These are phyloP conservation scores for Orcinus orca DNA, from an alignment of 2,113 vertebrate species.

Conservation along the genomic window DNA sequence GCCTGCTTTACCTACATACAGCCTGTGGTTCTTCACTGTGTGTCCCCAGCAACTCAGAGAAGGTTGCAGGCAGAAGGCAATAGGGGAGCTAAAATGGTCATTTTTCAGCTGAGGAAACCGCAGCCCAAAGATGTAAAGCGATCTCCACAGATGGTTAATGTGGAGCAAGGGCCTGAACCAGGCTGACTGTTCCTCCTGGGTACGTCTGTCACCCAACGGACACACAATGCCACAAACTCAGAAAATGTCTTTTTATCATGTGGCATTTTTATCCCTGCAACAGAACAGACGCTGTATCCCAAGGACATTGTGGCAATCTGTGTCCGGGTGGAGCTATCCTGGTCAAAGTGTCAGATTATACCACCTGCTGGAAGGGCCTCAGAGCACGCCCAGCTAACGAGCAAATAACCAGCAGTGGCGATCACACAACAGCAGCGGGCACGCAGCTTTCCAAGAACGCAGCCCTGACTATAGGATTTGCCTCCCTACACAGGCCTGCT, in stretches of 20 bases:
- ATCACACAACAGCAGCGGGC: accelerated
- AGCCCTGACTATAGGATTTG: neutral
- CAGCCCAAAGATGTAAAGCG: neutral
- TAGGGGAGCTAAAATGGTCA: neutral
- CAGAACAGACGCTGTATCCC: neutral
- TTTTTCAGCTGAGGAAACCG: neutral
- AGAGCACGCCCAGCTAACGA: neutral
- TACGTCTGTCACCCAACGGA: neutral
- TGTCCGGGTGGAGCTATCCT: neutral
- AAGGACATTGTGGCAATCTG: neutral
- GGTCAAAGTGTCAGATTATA: constrained; percentile 3
- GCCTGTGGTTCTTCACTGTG: neutral
- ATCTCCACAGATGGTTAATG: neutral
- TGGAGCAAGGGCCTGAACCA: neutral
- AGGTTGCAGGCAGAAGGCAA: neutral
- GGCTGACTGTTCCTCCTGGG: neutral
- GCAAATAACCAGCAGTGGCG: neutral
- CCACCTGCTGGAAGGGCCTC: neutral
- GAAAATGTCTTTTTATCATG: neutral
- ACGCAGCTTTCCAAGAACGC: constrained; percentile 1
- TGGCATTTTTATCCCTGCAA: neutral
- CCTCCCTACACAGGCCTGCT: neutral
- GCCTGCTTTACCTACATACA: neutral
- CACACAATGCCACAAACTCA: neutral
- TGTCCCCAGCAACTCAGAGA: neutral